A percentile compares a stretch with the other conserved stretches of the same genome.
These are phyloP conservation scores for Brachyalestes nurse DNA, from an alignment of 2,797 vertebrate genomes.

Conservation along the genomic window DNA sequence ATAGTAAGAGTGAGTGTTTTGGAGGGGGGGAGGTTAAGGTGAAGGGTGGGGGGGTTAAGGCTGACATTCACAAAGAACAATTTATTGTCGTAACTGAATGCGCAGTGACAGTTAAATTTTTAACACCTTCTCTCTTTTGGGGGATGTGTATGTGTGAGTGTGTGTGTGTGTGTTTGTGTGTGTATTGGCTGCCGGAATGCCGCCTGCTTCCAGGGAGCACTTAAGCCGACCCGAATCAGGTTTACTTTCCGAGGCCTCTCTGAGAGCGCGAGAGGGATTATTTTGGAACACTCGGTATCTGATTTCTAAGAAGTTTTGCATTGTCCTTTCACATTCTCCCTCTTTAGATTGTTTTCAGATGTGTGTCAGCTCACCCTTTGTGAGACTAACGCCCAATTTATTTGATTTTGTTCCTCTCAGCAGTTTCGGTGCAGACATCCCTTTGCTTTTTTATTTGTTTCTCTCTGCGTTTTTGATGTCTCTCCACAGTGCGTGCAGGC, in stretches of 20 bases:
- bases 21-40: not conserved
- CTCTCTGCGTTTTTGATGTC: conserved; percentile 58
- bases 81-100: conserved; percentile 78
- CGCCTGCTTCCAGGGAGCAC: conserved; percentile 77
- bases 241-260: conserved; percentile 66
- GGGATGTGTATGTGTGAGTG: conserved; percentile 56
- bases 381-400: conserved; percentile 73
- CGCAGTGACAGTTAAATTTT: conserved; percentile 72
- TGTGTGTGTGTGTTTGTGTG: conserved; percentile 59
- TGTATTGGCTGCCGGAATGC: conserved; percentile 63
- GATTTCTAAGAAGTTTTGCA: conserved; percentile 71
- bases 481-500: conserved; percentile 66
- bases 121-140: conserved; percentile 51
- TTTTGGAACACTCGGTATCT: conserved; percentile 67
- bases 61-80: conserved; percentile 72
- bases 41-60: conserved; percentile 47
- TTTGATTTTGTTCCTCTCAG: conserved; percentile 73
- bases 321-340: conserved; percentile 65
- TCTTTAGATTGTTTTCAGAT: conserved; percentile 70
- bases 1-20: conserved; percentile 13
- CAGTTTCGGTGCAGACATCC: conserved; percentile 70
- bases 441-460: conserved; percentile 67
- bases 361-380: conserved; percentile 69
- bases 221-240: conserved; percentile 73
- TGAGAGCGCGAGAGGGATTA: conserved; percentile 62